Evolutionary conservation across 2,797 vertebrate genomes (phyloP), one percentile per base, ranked within the genome.

Genomic region (Centropyge bicolor): DNA sequence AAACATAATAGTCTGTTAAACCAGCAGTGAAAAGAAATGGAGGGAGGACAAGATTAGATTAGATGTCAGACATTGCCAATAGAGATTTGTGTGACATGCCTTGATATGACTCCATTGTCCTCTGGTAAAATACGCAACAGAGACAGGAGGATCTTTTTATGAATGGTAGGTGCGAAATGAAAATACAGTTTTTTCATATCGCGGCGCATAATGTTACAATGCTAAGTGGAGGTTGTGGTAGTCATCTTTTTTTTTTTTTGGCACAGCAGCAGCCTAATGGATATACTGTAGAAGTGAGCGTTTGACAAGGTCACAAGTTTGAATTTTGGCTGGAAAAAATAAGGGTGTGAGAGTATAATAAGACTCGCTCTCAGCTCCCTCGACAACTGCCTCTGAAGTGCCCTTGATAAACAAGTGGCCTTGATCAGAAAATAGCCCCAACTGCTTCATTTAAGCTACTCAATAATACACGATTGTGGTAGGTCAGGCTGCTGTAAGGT

Each of bases 1-100:
- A 93, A 89, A 73, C 81, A 88, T 91, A 88, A 93, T 78, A 87
- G 90, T 78, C 86, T 90, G 73, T 92, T 92, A 91, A 91, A 88
- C 63, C 79, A 92, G 84, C 86, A 84, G 89, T 90, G 84, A 90
- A 91, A 91, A 82, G 85, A 91, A 91, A 88, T 86, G 79, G 79
- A 88, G 82, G 79, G 63, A 70, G 82, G 81, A 88, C 45, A 67
- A 77, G 74, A 88, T 88, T 83, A 92, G 83, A 91, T 83, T 88
- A 89, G 84, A 86, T 91, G 91, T 91, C 90, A 91, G 80, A 85
- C 78, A 62, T 75, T 76, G 78, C 76, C 82, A 77, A 74, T 61
- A 63, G 81, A 93, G 84, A 94, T 91, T 85, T 90, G 89, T 91
- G 88, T 81, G 87, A 85, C 83, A 78, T 63, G 80, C 84, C 68